Percentiles rank a stretch among this genome's conserved stretches.
phyloP scores from a whole-genome alignment of 2,888 invertebrate genomes.

The Ethmia dodecea region DNA sequence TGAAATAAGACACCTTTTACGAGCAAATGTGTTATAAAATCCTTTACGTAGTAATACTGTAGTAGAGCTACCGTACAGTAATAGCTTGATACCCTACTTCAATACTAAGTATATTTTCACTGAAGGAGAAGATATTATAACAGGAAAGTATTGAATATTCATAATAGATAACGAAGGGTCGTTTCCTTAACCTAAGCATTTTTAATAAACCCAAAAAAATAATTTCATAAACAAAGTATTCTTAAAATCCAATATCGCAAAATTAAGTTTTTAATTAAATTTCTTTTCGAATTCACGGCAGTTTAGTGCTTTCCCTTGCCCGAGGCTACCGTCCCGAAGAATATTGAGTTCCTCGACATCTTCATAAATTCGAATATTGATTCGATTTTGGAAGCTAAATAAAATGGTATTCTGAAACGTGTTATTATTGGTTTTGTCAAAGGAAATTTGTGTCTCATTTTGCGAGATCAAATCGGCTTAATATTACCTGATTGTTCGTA shows the following conservation, averaged over 20 bases:
- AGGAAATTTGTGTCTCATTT: constrained; percentile 25
- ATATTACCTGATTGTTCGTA: constrained; percentile 13
- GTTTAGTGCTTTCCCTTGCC: constrained; percentile 42
- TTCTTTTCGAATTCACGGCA: constrained; percentile 47
- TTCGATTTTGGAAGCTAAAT: constrained; percentile 18
- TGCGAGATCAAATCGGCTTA: constrained; percentile 17
- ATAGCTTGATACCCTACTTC: too few species aligned
- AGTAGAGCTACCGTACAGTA: too few species aligned
- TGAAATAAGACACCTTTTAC: too few species aligned
- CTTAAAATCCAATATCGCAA: constrained; percentile 50
- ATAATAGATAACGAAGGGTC: too few species aligned
- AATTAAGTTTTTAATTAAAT: constrained; percentile 68
- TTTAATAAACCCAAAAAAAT: constrained; percentile 28
- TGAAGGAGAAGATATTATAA: too few species aligned
- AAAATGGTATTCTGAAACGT: constrained; percentile 18
- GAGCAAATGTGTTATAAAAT: too few species aligned
- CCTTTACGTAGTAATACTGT: too few species aligned
- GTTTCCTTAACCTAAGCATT: constrained; percentile 5
- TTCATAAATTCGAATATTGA: constrained; percentile 33
- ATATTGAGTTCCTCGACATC: constrained; percentile 37
- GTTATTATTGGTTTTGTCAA: constrained; percentile 29
- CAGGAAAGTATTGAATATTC: too few species aligned
- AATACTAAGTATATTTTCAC: too few species aligned
- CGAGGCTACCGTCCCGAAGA: constrained; percentile 30
- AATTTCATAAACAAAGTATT: constrained; percentile 35